Conservation (phyloP, 23 tunicate species). For the Clavelina lepadiformis region DNA sequence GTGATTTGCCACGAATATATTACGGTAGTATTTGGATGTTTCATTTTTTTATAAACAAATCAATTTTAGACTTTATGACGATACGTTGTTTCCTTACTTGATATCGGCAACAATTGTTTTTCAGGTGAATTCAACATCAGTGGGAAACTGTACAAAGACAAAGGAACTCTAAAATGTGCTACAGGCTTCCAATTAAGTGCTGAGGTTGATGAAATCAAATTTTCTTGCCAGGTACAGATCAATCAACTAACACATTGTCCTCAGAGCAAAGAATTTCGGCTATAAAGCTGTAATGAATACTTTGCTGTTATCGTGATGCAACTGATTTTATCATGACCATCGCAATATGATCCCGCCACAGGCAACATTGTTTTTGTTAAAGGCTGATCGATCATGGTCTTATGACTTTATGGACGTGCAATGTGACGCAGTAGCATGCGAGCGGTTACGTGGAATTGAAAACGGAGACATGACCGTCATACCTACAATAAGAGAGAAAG, state of each 20-base stretch:
- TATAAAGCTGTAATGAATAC: too few relatives aligned
- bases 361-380: too few relatives aligned
- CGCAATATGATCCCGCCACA: too few relatives aligned
- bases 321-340: too few relatives aligned
- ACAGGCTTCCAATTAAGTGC: slow-evolving; percentile 1
- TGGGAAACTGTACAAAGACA: slow-evolving; percentile 17
- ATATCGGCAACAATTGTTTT: too few relatives aligned
- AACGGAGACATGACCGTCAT: slow-evolving; percentile 28
- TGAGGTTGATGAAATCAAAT: background rate
- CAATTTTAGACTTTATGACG: too few relatives aligned
- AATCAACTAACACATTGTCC: background rate
- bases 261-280: too few relatives aligned
- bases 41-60: too few relatives aligned
- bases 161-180: background rate
- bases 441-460: slow-evolving; percentile 9
- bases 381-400: slow-evolving; percentile 52
- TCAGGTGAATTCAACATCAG: too few relatives aligned
- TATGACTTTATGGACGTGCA: slow-evolving; percentile 4
- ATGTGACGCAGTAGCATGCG: slow-evolving; percentile 30
- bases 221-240: slow-evolving; percentile 6
- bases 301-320: too few relatives aligned
- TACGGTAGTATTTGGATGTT: background rate
- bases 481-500: slow-evolving; percentile 11
- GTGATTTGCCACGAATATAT: background rate
- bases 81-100: too few relatives aligned